Conservation (phyloP, 2,888 invertebrate species). For the Invenusta paracnida region DNA sequence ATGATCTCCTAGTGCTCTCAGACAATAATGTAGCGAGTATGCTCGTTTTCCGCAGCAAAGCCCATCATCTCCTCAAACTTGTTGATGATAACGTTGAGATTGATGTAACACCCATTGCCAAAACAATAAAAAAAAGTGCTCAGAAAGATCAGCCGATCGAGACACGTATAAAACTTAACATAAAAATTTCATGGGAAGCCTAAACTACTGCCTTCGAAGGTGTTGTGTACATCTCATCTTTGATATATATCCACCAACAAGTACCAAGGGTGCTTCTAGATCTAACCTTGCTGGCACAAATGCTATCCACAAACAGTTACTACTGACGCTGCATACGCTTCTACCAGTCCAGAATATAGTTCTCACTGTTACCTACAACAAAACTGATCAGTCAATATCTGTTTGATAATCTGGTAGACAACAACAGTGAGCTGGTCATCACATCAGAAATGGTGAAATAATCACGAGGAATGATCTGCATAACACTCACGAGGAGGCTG, state of each 20-base stretch:
- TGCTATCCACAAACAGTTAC: background rate
- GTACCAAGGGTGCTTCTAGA: slow-evolving; percentile 24
- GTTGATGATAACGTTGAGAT: too few species aligned
- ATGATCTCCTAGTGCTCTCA: too few species aligned
- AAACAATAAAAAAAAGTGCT: too few species aligned
- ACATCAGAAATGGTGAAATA: slow-evolving; percentile 15
- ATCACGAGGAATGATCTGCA: slow-evolving; percentile 17
- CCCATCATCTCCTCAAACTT: too few species aligned
- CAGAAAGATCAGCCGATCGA: too few species aligned
- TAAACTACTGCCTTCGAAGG: slow-evolving; percentile 2
- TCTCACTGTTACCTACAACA: slow-evolving; percentile 10
- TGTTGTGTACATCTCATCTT: slow-evolving; percentile 16
- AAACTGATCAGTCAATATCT: slow-evolving; percentile 3
- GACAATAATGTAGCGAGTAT: too few species aligned
- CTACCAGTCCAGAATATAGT: slow-evolving; percentile 17
- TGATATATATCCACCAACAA: slow-evolving; percentile 25
- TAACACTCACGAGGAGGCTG: slow-evolving; percentile 26
- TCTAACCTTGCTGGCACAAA: slow-evolving; percentile 17
- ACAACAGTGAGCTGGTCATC: slow-evolving; percentile 24
- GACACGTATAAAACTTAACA: too few species aligned
- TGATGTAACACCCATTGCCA: too few species aligned
- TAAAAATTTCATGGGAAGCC: slow-evolving; percentile 1
- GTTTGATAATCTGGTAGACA: background rate
- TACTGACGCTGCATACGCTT: slow-evolving; percentile 7
- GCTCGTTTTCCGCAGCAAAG: too few species aligned